Evolutionary conservation across 2,797 vertebrate genomes (phyloP), one percentile per base, ranked within the genome.

Genomic region (Austrolebias charrua): DNA sequence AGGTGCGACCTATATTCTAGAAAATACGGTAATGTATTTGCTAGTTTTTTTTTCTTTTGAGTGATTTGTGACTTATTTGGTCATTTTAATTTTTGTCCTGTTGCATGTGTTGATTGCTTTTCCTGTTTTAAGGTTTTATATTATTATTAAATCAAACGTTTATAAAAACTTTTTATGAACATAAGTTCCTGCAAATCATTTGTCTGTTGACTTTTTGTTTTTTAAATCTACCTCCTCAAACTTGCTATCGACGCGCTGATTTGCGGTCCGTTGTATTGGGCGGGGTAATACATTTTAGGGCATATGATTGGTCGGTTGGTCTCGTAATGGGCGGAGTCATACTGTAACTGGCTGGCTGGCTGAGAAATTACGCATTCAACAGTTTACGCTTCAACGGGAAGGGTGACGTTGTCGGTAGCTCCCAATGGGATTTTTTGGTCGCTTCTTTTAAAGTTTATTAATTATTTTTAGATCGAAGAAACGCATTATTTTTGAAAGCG

Each of bases 261-360:
- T 89, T 85, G 88, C 57, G 80, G 45, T 31, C 0, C 9, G 0
- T 29, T 52, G 7, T 6, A 14, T 1, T 9, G 47, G 81, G 74
- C 49, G 75, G 15, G 60, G 4, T 3, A 16, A 6, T 2, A 6
- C 11, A 15, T 4, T 8, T 1, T 45, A 46, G 44, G 16, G 1
- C 29, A 9, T 7, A 0, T 56, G 72, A 88, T 89, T 90, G 84
- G 89, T 50, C 54, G 10, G 7, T 4, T 11, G 11, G 2, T 4
- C 12, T 50, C 16, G 6, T 60, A 28, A 75, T 79, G 69, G 88
- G 88, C 66, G 86, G 43, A 66, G 72, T 33, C 29, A 29, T 60
- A 84, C 81, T 85, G 86, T 87, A 88, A 61, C 47, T 49, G 6
- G 10, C 16, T n/a, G 20, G 13, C 79, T 73, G 80, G 72, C 76